Base-by-base conservation (phyloP, 2,797 vertebrate genomes). In the Denticeps clupeoides region DNA sequence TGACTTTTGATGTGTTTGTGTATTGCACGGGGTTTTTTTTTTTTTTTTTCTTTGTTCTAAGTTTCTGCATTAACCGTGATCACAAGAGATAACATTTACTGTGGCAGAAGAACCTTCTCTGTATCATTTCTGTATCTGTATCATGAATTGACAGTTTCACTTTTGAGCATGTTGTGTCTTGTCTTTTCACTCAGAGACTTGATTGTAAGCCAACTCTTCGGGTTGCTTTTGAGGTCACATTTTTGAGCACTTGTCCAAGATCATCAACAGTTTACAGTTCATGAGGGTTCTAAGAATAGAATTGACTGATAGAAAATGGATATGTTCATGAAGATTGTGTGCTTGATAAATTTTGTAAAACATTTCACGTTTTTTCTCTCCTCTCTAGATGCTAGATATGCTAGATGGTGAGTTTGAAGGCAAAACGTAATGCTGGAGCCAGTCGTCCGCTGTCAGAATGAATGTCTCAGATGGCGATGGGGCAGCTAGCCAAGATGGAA, bases 401-500 rank as follows among this genome's bases (percentile, higher is more conserved):
- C 74, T 85, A 65, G 57, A 71, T 77, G 72, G 72, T 85, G 71
- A 67, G 55, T 71, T 65, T 35, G 55, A 60, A 78, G 76, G 68
- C 70, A 13, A 67, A 69, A 70, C 74, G 78, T 87, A 80, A 95
- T 93, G 89, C 88, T 81, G 88, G 90, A 75, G 75, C 79, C 73
- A 73, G 71, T 75, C 65, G 56, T 64, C 70, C 74, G 67, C 78
- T 63, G 80, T 80, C 90, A 99, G 82, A 77, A 99, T 99, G 95
- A 99, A 87, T 93, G 81, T 86, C 74, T 83, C 80, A 75, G 90
- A 90, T 85, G 86, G 79, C 56, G 83, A 79, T 48, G 72, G 81
- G 72, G 68, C 75, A 58, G 69, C 75, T 74, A 79, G 70, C 77
- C 74, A 76, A 45, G 82, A 89, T 57, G 81, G 80, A 58, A 79